Evolutionary conservation across 2,888 invertebrate species (phyloP).

Genomic region (Drosophila anomalipes): DNA sequence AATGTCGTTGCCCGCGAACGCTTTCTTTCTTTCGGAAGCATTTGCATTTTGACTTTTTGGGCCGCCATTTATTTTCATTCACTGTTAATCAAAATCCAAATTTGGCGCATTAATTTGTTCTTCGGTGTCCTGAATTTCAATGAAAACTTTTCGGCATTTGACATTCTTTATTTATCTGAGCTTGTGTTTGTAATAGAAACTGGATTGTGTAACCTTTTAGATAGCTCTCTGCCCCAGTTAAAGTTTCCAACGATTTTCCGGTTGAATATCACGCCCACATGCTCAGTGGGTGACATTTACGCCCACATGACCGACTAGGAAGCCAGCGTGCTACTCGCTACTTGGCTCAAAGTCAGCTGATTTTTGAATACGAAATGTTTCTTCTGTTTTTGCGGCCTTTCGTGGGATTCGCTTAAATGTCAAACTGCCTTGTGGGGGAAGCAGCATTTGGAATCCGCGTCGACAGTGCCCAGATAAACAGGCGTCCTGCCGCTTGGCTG

Average conservation of each 20-base stretch:
- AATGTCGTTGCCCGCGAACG: constrained; percentile 27
- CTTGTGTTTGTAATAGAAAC: constrained; percentile 13
- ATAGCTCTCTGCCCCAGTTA: constrained; percentile 9
- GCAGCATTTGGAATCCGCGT: constrained; percentile 33
- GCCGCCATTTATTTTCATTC: constrained; percentile 56
- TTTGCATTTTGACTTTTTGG: constrained; percentile 26
- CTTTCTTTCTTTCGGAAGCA: constrained; percentile 8
- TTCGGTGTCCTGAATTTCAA: constrained; percentile 51
- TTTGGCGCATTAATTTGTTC: constrained; percentile 57
- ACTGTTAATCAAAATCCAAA: constrained; percentile 59
- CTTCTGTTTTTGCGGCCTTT: constrained; percentile 25
- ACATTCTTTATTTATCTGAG: constrained; percentile 32
- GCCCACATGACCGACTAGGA: constrained; percentile 38
- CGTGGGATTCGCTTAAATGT: constrained; percentile 61
- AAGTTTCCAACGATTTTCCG: constrained; percentile 35
- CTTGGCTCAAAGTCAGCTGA: constrained; percentile 28
- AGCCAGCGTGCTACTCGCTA: constrained; percentile 29
- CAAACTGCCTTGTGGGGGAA: constrained; percentile 44
- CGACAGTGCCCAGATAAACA: constrained; percentile 71
- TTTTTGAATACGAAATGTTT: constrained; percentile 65
- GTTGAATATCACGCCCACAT: constrained; percentile 50
- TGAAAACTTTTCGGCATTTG: constrained; percentile 33
- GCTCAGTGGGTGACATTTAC: constrained; percentile 19
- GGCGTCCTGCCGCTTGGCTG: constrained; percentile 65
- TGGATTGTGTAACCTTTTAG: constrained; percentile 30